These are phyloP conservation scores for Scomber scombrus DNA, from an alignment of 2,113 vertebrate species.

Conservation along the genomic window DNA sequence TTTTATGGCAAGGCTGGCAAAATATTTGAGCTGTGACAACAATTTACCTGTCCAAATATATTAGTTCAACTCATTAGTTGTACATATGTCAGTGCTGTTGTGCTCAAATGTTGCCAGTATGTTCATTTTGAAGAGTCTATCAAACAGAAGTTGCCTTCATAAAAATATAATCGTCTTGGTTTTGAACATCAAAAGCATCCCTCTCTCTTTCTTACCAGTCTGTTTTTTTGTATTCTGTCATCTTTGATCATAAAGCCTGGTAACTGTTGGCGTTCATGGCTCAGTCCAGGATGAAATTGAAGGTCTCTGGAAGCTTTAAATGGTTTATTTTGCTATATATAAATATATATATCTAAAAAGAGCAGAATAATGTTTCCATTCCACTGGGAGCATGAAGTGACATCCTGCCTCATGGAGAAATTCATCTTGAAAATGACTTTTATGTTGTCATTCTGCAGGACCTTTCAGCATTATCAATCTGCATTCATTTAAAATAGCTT, in stretches of 20 bases:
- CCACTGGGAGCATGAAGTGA: neutral
- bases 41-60: neutral
- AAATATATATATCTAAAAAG: neutral
- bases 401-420: conserved; percentile 12
- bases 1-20: neutral
- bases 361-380: conserved; percentile 5
- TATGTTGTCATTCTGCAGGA: conserved; percentile 29
- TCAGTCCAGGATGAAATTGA: conserved; percentile 35
- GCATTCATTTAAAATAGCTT: conserved; percentile 34
- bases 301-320: conserved; percentile 25
- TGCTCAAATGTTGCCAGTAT: neutral
- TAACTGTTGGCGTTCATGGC: conserved; percentile 20
- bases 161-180: conserved; percentile 13
- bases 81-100: neutral
- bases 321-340: conserved; percentile 36
- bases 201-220: neutral
- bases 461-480: conserved; percentile 29
- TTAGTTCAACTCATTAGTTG: neutral
- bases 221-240: conserved; percentile 30
- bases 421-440: conserved; percentile 20
- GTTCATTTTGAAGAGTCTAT: neutral
- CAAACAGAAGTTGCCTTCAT: neutral
- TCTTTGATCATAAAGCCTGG: conserved; percentile 37
- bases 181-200: conserved; percentile 36
- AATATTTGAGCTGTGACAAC: neutral